phyloP scores from a whole-genome alignment of 1,140 invertebrate genomes.

The Zaprionus africanus region DNA sequence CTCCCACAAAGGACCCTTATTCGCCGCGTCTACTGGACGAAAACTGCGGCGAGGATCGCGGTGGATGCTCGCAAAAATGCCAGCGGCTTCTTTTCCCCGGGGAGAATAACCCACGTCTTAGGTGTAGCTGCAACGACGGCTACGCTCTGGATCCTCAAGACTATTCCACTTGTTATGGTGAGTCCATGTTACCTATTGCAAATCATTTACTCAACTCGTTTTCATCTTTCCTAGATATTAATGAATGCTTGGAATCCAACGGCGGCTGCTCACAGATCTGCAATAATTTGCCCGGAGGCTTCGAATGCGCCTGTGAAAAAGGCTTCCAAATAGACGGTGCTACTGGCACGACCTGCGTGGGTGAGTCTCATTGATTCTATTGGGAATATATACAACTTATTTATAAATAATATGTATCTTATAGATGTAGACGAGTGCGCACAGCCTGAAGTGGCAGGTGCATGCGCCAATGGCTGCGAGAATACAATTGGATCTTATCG shows the following conservation, averaged over 20 bases:
- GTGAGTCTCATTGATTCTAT: conserved; percentile 46
- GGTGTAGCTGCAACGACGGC: conserved; percentile 74
- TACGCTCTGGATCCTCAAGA: conserved; percentile 74
- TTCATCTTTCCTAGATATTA: conserved; percentile 86
- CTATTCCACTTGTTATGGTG: conserved; percentile 73
- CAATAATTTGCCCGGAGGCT: conserved; percentile 90
- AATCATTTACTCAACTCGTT: background rate
- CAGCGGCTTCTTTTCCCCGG: conserved; percentile 68
- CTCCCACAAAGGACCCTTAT: conserved; percentile 66
- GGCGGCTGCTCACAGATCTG: conserved; percentile 87
- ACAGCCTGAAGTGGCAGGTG: conserved; percentile 84
- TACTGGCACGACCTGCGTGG: conserved; percentile 77
- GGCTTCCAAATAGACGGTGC: conserved; percentile 82
- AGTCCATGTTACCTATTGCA: background rate
- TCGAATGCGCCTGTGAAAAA: conserved; percentile 88
- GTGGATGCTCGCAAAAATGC: conserved; percentile 83
- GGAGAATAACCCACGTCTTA: conserved; percentile 69
- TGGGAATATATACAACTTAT: background rate
- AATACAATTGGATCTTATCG: conserved; percentile 90
- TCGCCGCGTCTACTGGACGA: conserved; percentile 65
- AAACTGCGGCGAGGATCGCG: conserved; percentile 68
- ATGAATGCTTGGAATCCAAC: conserved; percentile 91
- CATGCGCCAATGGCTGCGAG: conserved; percentile 87
- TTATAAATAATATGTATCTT: background rate
- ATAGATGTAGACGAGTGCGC: conserved; percentile 90